Evolutionary conservation across 2,797 vertebrate species (phyloP).

Genomic region (Manis javanica): DNA sequence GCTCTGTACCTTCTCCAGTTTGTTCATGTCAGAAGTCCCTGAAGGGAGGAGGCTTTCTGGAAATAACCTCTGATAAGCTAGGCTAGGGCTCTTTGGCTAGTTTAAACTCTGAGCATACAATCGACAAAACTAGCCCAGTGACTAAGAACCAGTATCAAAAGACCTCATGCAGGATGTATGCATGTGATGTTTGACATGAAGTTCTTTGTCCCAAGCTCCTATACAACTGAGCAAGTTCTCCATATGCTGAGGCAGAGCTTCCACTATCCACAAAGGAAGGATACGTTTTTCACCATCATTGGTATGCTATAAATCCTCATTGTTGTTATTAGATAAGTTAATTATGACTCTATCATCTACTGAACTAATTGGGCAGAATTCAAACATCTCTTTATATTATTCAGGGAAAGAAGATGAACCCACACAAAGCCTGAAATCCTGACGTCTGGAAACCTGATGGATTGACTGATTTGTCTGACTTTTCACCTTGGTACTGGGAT

Average conservation of each 20-base stretch:
- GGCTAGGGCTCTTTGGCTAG: conserved; percentile 30
- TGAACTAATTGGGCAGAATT: conserved; percentile 54
- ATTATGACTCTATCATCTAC: conserved; percentile 24
- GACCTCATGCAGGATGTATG: conserved; percentile 8
- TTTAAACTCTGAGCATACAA: conserved; percentile 55
- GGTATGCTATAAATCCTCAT: neutral
- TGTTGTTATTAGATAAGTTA: neutral
- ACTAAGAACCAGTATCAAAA: conserved; percentile 52
- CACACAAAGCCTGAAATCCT: conserved; percentile 51
- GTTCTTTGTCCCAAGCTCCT: conserved; percentile 62
- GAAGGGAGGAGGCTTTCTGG: conserved; percentile 79
- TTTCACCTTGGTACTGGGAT: neutral
- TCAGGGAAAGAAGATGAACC: conserved; percentile 54
- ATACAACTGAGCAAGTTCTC: conserved; percentile 19
- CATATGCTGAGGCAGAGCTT: neutral
- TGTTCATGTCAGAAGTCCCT: conserved; percentile 79
- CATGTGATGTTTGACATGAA: conserved; percentile 26
- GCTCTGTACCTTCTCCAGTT: conserved; percentile 79
- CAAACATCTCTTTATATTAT: conserved; percentile 52
- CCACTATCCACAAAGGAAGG: conserved; percentile 38
- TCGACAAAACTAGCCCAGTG: conserved; percentile 44
- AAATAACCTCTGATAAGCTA: conserved; percentile 74
- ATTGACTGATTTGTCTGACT: conserved; percentile 31
- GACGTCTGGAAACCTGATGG: neutral
- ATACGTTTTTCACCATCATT: neutral